Evolutionary conservation across 2,797 vertebrate genomes (phyloP).

Genomic region (Brachyrhaphis roseni): DNA sequence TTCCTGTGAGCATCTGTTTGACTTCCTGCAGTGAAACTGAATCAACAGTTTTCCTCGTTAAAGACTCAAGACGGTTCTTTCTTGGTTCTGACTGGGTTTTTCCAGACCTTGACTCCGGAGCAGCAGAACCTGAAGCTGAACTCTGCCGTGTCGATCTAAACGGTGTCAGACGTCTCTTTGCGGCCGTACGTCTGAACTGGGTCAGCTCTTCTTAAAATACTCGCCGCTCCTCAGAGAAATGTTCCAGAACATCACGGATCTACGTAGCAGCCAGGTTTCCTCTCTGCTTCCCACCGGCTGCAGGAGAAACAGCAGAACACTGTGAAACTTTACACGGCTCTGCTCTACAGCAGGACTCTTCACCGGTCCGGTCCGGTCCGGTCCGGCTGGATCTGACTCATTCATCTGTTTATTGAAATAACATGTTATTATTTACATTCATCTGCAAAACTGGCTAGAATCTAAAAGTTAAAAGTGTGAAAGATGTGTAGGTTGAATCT

Average conservation of each 20-base stretch:
- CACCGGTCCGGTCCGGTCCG: too few species aligned
- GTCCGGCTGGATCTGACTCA: too few species aligned
- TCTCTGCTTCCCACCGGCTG: not conserved
- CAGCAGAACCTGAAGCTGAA: too few species aligned
- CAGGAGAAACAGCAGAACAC: not conserved
- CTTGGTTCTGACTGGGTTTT: not conserved
- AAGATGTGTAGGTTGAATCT: not conserved
- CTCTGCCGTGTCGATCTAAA: conserved; percentile 3
- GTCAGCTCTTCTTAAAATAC: conserved; percentile 68
- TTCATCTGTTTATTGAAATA: not conserved
- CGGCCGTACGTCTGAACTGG: conserved; percentile 64
- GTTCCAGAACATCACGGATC: conserved; percentile 56
- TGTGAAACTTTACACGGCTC: not conserved
- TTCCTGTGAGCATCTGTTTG: too few species aligned
- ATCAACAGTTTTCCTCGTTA: too few species aligned
- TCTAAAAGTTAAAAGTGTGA: not conserved
- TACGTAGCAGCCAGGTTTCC: conserved; percentile 29
- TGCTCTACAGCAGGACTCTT: too few species aligned
- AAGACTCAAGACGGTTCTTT: too few species aligned
- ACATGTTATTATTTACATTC: not conserved
- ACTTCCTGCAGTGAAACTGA: too few species aligned
- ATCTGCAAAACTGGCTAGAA: not conserved
- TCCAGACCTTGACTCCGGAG: not conserved
- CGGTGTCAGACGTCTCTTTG: conserved; percentile 46
- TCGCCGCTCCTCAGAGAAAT: conserved; percentile 55